Percentiles rank a stretch among this genome's conserved stretches.
Evolutionary conservation across 2,113 vertebrate genomes (phyloP).

Genomic region (Pardalotus punctatus): DNA sequence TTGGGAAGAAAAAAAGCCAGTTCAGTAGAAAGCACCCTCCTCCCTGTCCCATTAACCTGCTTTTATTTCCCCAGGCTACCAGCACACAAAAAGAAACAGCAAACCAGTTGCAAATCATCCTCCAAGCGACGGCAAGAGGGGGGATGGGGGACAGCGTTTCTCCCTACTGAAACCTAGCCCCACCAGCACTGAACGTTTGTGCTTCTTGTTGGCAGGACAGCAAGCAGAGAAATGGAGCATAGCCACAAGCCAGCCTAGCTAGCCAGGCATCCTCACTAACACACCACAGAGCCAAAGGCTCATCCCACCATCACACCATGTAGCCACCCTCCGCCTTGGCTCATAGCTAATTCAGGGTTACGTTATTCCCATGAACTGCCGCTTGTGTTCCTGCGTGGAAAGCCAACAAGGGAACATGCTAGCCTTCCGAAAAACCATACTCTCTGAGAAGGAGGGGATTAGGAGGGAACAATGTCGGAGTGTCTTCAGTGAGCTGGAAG

Average conservation of each 20-base stretch:
- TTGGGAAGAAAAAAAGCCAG: not conserved
- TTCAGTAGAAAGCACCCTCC: not conserved
- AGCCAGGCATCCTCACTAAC: not conserved
- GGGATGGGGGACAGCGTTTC: accelerated
- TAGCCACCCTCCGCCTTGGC: not conserved
- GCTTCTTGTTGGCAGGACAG: not conserved
- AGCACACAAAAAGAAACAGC: not conserved
- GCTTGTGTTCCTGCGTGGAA: not conserved
- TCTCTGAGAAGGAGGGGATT: not conserved
- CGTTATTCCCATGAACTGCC: conserved; percentile 2
- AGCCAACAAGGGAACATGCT: conserved; percentile 18
- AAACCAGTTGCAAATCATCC: not conserved
- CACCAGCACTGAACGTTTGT: not conserved
- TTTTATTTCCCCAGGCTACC: conserved; percentile 31
- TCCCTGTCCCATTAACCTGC: conserved; percentile 33
- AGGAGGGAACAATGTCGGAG: not conserved
- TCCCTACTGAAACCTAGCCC: not conserved
- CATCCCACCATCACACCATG: not conserved
- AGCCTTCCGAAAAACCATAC: not conserved
- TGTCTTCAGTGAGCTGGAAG: conserved; percentile 50
- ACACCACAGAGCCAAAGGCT: not conserved
- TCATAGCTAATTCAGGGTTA: not conserved
- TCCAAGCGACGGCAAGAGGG: accelerated
- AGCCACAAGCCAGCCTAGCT: not conserved
- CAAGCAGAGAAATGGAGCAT: not conserved